Evolutionary conservation across 2,888 invertebrate genomes (phyloP).

Genomic region (Danaus chrysippus): DNA sequence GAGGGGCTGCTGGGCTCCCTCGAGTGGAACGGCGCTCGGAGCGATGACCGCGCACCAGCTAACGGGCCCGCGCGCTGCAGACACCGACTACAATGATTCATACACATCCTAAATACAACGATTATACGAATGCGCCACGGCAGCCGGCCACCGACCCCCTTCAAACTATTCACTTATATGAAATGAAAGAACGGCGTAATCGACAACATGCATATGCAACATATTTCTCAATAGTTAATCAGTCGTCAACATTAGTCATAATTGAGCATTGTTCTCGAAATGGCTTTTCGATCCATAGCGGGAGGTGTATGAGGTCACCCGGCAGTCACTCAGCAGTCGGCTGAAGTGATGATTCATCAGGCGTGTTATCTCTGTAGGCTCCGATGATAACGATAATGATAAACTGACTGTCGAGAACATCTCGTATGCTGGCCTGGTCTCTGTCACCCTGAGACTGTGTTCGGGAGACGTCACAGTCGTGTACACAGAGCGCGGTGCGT

Average conservation of each 20-base stretch:
- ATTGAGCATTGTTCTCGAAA: not conserved
- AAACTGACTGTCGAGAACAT: too few relatives aligned
- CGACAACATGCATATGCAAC: not conserved
- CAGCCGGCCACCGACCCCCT: not conserved
- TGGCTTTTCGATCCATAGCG: not conserved
- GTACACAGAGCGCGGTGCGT: not conserved
- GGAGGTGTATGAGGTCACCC: not conserved
- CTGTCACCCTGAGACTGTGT: too few relatives aligned
- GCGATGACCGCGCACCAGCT: conserved; percentile 60
- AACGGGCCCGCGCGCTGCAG: conserved; percentile 50
- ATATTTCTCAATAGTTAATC: not conserved
- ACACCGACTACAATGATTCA: conserved; percentile 13
- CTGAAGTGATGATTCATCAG: not conserved
- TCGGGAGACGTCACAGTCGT: not conserved
- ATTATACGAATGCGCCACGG: not conserved
- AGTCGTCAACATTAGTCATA: not conserved
- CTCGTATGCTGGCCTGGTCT: too few relatives aligned
- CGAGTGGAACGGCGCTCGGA: conserved; percentile 57
- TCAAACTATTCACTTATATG: not conserved
- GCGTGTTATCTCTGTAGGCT: not conserved
- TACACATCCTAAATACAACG: not conserved
- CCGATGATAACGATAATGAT: too few relatives aligned
- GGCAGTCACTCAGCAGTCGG: not conserved
- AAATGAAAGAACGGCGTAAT: not conserved
- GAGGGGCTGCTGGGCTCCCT: conserved; percentile 42